phyloP scores from a whole-genome alignment of 92 coral and sea anemone genomes.

The Palythoa grandiflora region DNA sequence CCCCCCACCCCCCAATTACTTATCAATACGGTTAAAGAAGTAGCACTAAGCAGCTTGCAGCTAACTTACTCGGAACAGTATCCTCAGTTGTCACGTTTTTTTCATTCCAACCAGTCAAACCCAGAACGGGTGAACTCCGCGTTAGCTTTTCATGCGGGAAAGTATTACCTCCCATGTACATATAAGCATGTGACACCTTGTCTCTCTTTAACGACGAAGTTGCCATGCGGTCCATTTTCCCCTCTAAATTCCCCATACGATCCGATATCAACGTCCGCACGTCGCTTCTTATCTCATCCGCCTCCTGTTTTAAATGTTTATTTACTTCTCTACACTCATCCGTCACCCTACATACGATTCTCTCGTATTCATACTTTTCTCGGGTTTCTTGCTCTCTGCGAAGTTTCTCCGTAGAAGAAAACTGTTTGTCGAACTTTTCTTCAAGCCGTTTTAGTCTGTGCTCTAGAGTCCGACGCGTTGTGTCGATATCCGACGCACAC shows the following conservation, averaged over 20 bases:
- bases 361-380: conserved; percentile 60
- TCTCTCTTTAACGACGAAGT: conserved; percentile 8
- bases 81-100: conserved; percentile 23
- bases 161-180: conserved; percentile 21
- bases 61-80: conserved; percentile 29
- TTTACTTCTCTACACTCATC: conserved; percentile 87
- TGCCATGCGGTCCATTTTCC: conserved; percentile 57
- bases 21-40: too few relatives aligned
- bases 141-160: conserved; percentile 10
- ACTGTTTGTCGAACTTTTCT: conserved; percentile 80
- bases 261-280: conserved; percentile 70
- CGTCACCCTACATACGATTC: conserved; percentile 74
- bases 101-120: not conserved
- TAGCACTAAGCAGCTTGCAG: not conserved
- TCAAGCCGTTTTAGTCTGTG: conserved; percentile 90
- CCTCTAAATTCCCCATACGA: conserved; percentile 64
- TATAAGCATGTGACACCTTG: conserved; percentile 31
- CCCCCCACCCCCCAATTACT: not conserved
- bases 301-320: conserved; percentile 71
- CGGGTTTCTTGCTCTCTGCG: conserved; percentile 49
- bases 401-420: conserved; percentile 75
- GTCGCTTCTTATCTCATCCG: conserved; percentile 79
- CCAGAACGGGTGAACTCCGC: conserved; percentile 32
- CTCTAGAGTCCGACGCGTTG: conserved; percentile 90
- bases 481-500: conserved; percentile 94